phyloP scores from a whole-genome alignment of 2,797 vertebrate genomes.

The Steatocranus sp. region DNA sequence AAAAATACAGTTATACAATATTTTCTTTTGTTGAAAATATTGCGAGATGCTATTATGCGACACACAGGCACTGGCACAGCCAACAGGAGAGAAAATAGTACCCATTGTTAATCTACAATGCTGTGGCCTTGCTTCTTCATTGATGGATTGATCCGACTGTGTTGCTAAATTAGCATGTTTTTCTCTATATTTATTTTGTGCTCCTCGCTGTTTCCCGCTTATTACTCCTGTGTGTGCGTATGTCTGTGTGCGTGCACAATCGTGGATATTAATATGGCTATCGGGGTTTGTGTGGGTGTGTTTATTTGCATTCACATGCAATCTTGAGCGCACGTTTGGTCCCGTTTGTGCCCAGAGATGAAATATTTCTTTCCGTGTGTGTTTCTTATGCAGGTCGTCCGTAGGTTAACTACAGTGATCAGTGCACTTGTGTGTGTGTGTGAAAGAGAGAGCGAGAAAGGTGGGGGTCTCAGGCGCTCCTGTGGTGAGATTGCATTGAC shows the following conservation, averaged over 20 bases:
- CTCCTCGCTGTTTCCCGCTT: background rate
- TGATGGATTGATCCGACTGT: constrained; percentile 36
- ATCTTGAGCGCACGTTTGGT: background rate
- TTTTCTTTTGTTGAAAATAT: background rate
- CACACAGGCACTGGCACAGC: background rate
- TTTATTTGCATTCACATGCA: constrained; percentile 12
- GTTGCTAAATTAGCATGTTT: constrained; percentile 35
- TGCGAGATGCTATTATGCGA: background rate
- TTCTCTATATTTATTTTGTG: background rate
- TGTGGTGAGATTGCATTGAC: constrained; percentile 76
- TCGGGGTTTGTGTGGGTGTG: background rate
- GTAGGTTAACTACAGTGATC: constrained; percentile 16
- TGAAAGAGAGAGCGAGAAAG: background rate
- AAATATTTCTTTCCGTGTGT: background rate
- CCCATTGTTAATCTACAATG: constrained; percentile 26
- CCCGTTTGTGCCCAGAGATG: background rate
- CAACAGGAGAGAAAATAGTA: background rate
- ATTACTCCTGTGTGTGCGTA: background rate
- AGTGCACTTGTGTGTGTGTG: background rate
- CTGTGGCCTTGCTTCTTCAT: background rate
- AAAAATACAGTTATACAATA: background rate
- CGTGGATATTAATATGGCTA: background rate
- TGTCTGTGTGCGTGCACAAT: background rate
- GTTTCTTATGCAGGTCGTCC: constrained; percentile 6
- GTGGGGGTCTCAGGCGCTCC: constrained; percentile 61